Base-by-base conservation (phyloP, 2,797 vertebrate genomes). In the Clamator glandarius region DNA sequence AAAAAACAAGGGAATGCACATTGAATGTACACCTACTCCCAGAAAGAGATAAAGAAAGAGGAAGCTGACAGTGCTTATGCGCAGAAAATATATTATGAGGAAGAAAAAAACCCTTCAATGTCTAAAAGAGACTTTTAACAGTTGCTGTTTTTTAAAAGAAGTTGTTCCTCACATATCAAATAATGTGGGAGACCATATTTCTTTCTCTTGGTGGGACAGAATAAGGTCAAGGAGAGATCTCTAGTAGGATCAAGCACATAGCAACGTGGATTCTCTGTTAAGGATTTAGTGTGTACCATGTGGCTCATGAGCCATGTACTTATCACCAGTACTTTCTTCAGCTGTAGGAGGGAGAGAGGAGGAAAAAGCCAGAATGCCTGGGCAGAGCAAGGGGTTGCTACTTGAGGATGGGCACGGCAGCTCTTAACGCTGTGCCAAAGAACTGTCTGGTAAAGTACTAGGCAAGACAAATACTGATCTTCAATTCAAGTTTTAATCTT, bases 371-470 rank as follows among this genome's bases (percentile, higher is more conserved):
- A 48, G 48, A 69, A 28, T 15, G 5, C 9, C 28, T n/a, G 7
- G 19, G 41, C 16, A 69, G 48, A 24, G 1, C 0, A 0, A n/a
- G 9, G 14, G 24, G 4, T 1, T 75, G 23, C 5, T 84, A 18
- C 62, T 41, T 2, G 4, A 73, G 6, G 11, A 17, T 12, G 12
- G 8, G 2, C 18, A 24, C 9, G 55, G 33, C 39, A 55, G 8
- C 12, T 59, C 8, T n/a, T 2, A 1, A 11, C 15, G 26, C 12
- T 13, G 1, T 44, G 44, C 33, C 2, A 3, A 74, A 64, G 7
- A 81, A 35, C 17, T 42, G 33, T 3, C 19, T 46, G 24, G 12
- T 57, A 33, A n/a, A 23, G 4, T 52, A 79, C 63, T 51, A 73
- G 42, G 20, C 8, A 72, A 72, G 51, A 35, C 15, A 63, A 86